phyloP scores from a whole-genome alignment of 2,113 vertebrate genomes.

The Alethe diademata region DNA sequence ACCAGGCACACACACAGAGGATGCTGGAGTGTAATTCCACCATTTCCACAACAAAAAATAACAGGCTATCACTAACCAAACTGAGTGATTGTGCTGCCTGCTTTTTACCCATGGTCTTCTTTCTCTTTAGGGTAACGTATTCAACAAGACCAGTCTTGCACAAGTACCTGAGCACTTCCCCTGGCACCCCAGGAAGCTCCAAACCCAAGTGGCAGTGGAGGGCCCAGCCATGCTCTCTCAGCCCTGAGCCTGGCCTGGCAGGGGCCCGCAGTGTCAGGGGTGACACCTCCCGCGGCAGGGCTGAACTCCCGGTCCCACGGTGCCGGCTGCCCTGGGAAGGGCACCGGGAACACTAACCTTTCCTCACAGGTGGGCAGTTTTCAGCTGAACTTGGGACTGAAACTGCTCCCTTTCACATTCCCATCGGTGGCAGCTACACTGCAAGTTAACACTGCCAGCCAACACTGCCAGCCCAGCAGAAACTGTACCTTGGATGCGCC shows the following conservation, averaged over 20 bases:
- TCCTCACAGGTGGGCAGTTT: not conserved
- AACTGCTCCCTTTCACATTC: not conserved
- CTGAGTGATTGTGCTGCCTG: not conserved
- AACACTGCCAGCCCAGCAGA: not conserved
- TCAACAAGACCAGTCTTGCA: not conserved
- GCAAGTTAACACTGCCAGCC: not conserved
- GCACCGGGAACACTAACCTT: not conserved
- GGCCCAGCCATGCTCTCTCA: not conserved
- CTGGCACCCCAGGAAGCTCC: not conserved
- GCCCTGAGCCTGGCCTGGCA: not conserved
- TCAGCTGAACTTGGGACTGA: not conserved
- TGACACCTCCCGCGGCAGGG: not conserved
- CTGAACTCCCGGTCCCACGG: fast-evolving
- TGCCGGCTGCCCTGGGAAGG: not conserved
- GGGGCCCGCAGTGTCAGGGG: not conserved
- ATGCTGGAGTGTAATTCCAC: not conserved
- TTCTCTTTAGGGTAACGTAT: not conserved
- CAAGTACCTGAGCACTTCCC: not conserved
- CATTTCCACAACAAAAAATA: not conserved
- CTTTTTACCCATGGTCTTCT: not conserved
- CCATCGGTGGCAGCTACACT: not conserved
- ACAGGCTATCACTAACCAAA: not conserved
- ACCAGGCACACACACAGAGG: not conserved
- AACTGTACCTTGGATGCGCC: not conserved
- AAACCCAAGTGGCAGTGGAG: not conserved